Percentiles rank a stretch among this genome's conserved stretches.
These are phyloP conservation scores for Pantherophis vulpinus DNA, from an alignment of 2,797 vertebrate species.

Conservation along the genomic window DNA sequence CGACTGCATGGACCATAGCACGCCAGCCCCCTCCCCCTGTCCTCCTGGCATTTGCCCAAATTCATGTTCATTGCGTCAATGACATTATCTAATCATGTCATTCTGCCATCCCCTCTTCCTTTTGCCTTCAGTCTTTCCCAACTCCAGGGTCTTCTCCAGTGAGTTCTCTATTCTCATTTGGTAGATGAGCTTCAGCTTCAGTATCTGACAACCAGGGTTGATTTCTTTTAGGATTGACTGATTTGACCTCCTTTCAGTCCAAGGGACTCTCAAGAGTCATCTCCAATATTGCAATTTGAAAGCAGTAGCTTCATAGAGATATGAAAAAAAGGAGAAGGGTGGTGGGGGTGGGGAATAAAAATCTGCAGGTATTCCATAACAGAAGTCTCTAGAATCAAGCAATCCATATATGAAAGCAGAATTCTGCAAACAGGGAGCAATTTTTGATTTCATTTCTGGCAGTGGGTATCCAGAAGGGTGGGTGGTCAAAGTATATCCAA, in stretches of 20 bases:
- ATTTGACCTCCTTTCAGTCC: neutral
- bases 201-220: neutral
- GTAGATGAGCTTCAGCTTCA: neutral
- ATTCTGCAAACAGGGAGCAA: neutral
- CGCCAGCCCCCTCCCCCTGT: rapidly evolving
- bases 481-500: neutral
- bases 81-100: neutral
- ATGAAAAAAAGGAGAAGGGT: neutral
- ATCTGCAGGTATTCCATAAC: neutral
- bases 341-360: neutral
- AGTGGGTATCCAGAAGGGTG: neutral
- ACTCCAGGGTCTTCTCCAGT: neutral
- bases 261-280: neutral
- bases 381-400: neutral
- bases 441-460: neutral
- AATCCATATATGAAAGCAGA: neutral
- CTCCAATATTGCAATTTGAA: neutral
- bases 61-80: neutral
- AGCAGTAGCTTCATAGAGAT: neutral
- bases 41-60: neutral
- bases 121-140: neutral
- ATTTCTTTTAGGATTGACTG: neutral
- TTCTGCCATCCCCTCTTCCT: neutral
- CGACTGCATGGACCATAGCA: neutral
- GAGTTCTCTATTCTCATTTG: neutral